phyloP scores from a whole-genome alignment of 2,113 vertebrate genomes.

The Siphamia tubifer region DNA sequence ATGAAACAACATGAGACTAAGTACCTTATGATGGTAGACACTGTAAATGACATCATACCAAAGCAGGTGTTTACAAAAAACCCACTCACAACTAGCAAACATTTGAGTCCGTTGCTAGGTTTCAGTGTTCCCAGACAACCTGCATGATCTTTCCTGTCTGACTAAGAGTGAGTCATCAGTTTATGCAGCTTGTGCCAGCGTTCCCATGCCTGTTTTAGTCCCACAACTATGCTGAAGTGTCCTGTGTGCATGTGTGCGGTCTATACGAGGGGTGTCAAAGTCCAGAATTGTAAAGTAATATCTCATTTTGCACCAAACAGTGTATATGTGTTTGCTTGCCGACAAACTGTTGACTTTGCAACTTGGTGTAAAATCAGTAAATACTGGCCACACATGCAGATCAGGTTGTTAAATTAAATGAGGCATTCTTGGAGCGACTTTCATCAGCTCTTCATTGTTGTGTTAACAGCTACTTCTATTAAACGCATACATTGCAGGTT shows the following conservation, averaged over 20 bases:
- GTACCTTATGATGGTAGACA: neutral
- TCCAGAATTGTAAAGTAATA: constrained; percentile 43
- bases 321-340: constrained; percentile 11
- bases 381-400: neutral
- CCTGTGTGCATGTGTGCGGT: neutral
- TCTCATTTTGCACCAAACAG: neutral
- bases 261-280: constrained; percentile 39
- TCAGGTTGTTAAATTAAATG: neutral
- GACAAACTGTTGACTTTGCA: constrained; percentile 23
- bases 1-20: no score
- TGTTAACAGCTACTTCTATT: neutral
- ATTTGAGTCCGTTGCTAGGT: constrained; percentile 31
- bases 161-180: constrained; percentile 44
- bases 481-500: neutral
- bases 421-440: neutral
- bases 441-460: neutral
- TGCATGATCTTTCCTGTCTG: constrained; percentile 23
- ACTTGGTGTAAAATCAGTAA: neutral
- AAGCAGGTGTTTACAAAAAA: constrained; percentile 22
- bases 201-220: constrained; percentile 32
- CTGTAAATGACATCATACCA: constrained; percentile 29
- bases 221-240: neutral
- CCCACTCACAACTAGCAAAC: neutral
- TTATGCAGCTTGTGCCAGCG: neutral
- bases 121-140: constrained; percentile 31